phyloP scores from a whole-genome alignment of 2,797 vertebrate genomes.

The Cirrhinus molitorella region DNA sequence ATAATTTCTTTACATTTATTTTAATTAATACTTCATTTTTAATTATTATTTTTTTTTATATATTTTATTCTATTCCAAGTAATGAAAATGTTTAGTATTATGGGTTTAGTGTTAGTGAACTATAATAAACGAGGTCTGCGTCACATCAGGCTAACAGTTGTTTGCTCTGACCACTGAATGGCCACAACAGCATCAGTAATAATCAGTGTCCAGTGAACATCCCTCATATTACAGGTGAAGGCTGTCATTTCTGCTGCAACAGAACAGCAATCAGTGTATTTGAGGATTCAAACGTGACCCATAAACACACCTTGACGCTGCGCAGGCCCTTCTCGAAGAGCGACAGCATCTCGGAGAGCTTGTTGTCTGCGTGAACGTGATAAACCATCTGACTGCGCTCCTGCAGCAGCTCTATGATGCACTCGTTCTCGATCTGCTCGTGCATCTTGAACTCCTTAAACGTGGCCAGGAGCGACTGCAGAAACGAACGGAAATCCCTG shows the following conservation, averaged over 20 bases:
- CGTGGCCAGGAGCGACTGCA: constrained; percentile 94
- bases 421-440: constrained; percentile 98
- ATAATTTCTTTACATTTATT: neutral
- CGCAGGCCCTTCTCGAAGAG: constrained; percentile 96
- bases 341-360: constrained; percentile 96
- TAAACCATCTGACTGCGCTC: constrained; percentile 94
- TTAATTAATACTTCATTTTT: neutral
- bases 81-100: too few relatives aligned
- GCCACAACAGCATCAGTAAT: neutral
- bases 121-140: neutral
- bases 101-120: too few relatives aligned
- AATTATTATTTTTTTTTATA: too few relatives aligned
- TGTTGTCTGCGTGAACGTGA: constrained; percentile 97
- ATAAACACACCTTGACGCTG: constrained; percentile 88
- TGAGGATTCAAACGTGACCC: too few relatives aligned
- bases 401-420: constrained; percentile 93
- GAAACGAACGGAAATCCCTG: constrained; percentile 95
- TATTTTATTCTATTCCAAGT: too few relatives aligned
- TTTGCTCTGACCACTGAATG: neutral
- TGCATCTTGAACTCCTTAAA: constrained; percentile 99
- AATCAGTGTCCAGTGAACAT: neutral
- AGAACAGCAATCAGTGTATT: too few relatives aligned
- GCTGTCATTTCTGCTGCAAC: too few relatives aligned
- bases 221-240: too few relatives aligned
- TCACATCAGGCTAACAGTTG: neutral